Evolutionary conservation across 2,797 vertebrate species (phyloP), one percentile per base, ranked within the genome.

Genomic region (Setipinna tenuifilis): DNA sequence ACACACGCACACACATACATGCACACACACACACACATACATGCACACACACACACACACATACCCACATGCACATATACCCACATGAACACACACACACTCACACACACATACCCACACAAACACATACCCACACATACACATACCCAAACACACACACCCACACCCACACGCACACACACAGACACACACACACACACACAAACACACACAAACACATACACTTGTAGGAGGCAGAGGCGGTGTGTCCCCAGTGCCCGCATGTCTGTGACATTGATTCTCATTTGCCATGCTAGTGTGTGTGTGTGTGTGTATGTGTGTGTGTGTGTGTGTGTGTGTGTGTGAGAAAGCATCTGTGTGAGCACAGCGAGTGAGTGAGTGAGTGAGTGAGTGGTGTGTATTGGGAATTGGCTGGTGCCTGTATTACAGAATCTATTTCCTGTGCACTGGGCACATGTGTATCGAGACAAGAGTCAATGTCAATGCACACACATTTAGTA

Each of bases 201-300:
- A n/a, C n/a, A n/a, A n/a, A n/a, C n/a, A n/a, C n/a, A n/a, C n/a
- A n/a, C 35, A 41, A 58, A 88, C 41, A 75, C 71, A 84, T 85
- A 87, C 50, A 3, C 10, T 48, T 48, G 46, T 48, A 48, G 46
- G 3, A 48, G 46, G 3, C 46, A 48, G 46, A 4, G 46, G 46
- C 46, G 10, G 83, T 88, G 84, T 92, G 88, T 89, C 89, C 90
- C 88, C 87, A 41, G 71, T 78, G 71, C 31, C 68, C 3, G 68
- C 10, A 48, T 48, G 46, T 54, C 50, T 9, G 50, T 41, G 35
- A 41, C 35, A 41, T 41, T 41, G 35, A 41, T 41, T 41, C 35
- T 41, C 35, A 41, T 41, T 41, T 5, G 35, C 35, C 35, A 41
- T 41, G 35, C 35, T 2, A 41, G 81, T 83, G 54, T 80, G 81